Base-by-base conservation (phyloP, 2,888 invertebrate genomes). In the Drosophila sordidula region DNA sequence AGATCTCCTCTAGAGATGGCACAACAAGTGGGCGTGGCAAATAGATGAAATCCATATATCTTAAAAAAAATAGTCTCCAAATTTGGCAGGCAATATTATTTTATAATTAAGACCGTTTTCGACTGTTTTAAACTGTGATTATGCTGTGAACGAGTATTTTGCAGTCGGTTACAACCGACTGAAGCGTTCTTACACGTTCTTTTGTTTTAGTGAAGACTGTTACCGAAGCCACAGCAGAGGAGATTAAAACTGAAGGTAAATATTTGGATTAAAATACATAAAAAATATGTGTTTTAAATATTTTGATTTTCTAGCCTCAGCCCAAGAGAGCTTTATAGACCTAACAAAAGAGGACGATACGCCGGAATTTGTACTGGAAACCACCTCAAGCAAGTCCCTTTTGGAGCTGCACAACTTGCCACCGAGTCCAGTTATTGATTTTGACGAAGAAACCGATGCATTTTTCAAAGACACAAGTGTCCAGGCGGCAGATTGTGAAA, bases 181-280 rank as follows among this genome's bases (percentile, higher is more conserved):
- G n/a, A 2, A 22, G 3, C 22, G 22, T 22, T 22, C 22, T 22
- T 22, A 22, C 22, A 3, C 3, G 29, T 26, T 16, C 2, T 1
- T 63, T 74, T 11, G 22, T 86, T 90, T 81, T 25, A 91, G 92
- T 87, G 78, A 91, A 90, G 90, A 90, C 74, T 85, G 63, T 34
- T 78, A 42, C 54, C 16, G 68, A 58, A 26, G 42, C n/a, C 57
- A 44, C 55, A 46, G 26, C 18, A 12, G 39, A 57, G 36, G 38
- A 42, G 1, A 51, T 1, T 47, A 4, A 14, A 8, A 6, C 11
- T 14, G 18, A 47, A 22, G 45, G 66, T 73, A 4, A 38, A 12
- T 6, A 6, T 26, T 8, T 8, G n/a, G 0, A 4, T 25, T 22
- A 9, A 25, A n/a, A 9, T 16, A 1, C 6, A 16, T 11, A 11